These are phyloP conservation scores for Macrobrachium nipponense DNA, from an alignment of 1,140 invertebrate genomes.

Conservation along the genomic window DNA sequence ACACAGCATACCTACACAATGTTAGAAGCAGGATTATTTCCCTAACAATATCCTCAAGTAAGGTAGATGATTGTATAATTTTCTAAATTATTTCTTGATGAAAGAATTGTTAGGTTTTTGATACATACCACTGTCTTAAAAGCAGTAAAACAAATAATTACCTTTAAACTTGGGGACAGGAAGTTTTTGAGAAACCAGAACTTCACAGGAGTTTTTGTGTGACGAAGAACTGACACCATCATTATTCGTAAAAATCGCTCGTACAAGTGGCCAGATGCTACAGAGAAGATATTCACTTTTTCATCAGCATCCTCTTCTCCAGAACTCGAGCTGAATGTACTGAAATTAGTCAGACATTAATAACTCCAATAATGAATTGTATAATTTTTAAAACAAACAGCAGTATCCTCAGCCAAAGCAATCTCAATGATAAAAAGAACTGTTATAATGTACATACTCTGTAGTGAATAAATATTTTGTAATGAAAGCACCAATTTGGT, in stretches of 20 bases:
- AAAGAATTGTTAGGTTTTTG: too few species aligned
- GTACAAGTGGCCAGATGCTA: constrained; percentile 98
- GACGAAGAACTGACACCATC: constrained; percentile 97
- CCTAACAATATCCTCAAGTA: neutral
- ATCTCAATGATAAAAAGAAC: neutral
- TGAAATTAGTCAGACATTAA: constrained; percentile 49
- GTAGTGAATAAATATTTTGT: too few species aligned
- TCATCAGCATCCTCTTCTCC: constrained; percentile 77
- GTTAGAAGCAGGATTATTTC: neutral
- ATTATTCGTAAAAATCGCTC: constrained; percentile 97
- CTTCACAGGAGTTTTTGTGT: constrained; percentile 97
- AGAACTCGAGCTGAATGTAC: constrained; percentile 75
- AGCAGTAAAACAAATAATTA: constrained; percentile 66
- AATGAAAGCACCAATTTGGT: too few species aligned
- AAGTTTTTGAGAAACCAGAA: constrained; percentile 99
- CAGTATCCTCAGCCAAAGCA: too few species aligned
- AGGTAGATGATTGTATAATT: too few species aligned
- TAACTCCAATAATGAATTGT: too few species aligned
- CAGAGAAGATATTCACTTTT: constrained; percentile 97
- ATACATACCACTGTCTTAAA: too few species aligned
- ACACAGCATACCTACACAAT: too few species aligned
- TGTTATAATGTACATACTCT: neutral
- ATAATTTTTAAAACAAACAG: too few species aligned
- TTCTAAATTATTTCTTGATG: too few species aligned
- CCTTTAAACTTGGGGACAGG: constrained; percentile 94